Percentiles rank a stretch among this genome's conserved stretches.
Conservation (phyloP, 53 echinoderm and acorn worm genomes). For the Actinopyga echinites region DNA sequence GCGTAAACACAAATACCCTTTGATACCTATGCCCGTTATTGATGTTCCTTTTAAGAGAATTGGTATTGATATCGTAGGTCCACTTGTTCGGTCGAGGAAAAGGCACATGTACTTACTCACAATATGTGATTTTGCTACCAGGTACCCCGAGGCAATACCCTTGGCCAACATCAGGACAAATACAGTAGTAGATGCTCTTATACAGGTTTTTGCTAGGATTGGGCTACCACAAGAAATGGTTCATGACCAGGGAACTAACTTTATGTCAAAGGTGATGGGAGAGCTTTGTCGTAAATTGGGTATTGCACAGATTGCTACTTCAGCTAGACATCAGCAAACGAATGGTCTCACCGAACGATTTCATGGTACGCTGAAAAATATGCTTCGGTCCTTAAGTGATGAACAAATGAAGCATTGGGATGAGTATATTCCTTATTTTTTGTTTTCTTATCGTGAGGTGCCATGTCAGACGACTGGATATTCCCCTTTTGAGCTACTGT, state of each 20-base stretch:
- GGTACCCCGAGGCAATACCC: not conserved
- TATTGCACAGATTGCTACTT: not conserved
- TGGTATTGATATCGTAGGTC: constrained; percentile 19
- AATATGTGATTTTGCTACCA: not conserved
- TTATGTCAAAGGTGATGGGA: not conserved
- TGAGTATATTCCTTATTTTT: constrained; percentile 28
- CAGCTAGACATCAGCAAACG: constrained; percentile 11
- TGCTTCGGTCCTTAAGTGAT: constrained; percentile 25
- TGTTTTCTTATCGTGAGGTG: constrained; percentile 53
- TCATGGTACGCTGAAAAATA: constrained; percentile 41
- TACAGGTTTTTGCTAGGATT: not conserved
- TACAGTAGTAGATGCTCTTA: not conserved
- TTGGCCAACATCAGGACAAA: not conserved
- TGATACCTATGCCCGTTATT: not conserved
- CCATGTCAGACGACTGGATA: constrained; percentile 36
- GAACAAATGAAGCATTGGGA: constrained; percentile 47
- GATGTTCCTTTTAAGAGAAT: not conserved
- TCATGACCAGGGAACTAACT: not conserved
- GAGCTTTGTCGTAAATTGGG: not conserved
- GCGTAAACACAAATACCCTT: not conserved
- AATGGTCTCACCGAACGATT: constrained; percentile 26
- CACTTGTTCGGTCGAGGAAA: not conserved
- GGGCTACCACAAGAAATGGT: not conserved
- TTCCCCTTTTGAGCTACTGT: constrained; percentile 46
- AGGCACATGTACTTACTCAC: not conserved